Base-by-base conservation (phyloP, 2,113 vertebrate species). In the Nothoprocta perdicaria region DNA sequence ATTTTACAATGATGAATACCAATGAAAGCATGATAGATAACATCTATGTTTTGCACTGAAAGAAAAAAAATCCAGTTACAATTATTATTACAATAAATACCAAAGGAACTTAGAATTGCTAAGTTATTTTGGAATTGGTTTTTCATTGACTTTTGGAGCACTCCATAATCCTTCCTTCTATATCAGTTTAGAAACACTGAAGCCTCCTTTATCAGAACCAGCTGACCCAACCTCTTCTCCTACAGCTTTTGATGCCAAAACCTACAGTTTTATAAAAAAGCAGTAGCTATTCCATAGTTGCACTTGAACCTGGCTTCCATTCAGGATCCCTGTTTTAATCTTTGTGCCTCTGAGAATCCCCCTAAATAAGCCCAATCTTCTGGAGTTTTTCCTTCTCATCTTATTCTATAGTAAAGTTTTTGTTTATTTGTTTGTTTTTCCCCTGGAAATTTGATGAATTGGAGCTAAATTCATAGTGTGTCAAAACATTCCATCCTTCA, bases 141-240 rank as follows among this genome's bases (percentile, higher is more conserved):
- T 94, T 89, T 68, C 90, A 85, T 43, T 86, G 71, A 92, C 88
- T 95, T 92, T 82, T 86, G 87, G 89, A 96, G 78, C 55, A 88
- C n/a, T 13, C 45, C 29, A 43, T 96, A 96, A 96, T 95, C 90
- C 90, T 86, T 90, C 33, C 67, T 65, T 94, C 86, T 94, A 93
- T 94, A 95, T 94, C 65, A 95, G 63, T 76, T 95, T 79, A 96
- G 93, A 95, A 95, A 79, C 46, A 86, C 71, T 84, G 92, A 95
- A 90, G 68, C 80, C 73, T 89, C 55, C 73, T 96, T 97, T 97
- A 97, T 97, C 95, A 96, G 80, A 93, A 95, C 80, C 96, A 97
- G 93, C 96, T 96, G 96, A 97, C 76, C 83, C 82, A 91, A 82
- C 76, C 81, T 57, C 52, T 81, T 26, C 71, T 94, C 61, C 1